phyloP scores from a whole-genome alignment of 2,797 vertebrate genomes.

The Apodemus agrarius region DNA sequence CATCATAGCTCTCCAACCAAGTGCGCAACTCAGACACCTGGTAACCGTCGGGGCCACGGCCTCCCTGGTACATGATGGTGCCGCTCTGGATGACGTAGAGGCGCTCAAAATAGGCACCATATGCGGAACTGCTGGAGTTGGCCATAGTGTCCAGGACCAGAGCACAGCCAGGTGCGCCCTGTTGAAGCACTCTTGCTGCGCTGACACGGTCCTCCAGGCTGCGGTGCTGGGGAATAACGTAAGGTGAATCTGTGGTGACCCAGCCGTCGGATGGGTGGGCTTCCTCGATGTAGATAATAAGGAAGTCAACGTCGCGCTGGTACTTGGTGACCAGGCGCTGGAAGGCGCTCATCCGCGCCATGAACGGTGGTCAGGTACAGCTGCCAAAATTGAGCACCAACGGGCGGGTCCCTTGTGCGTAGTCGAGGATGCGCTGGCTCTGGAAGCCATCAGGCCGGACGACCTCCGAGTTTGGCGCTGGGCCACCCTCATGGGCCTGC shows the following conservation, averaged over 20 bases:
- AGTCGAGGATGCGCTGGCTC: constrained; percentile 93
- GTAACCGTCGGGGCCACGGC: constrained; percentile 97
- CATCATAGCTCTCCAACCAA: constrained; percentile 95
- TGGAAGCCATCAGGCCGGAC: constrained; percentile 91
- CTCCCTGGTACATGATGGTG: constrained; percentile 96
- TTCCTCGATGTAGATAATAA: constrained; percentile 98
- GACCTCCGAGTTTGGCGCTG: constrained; percentile 97
- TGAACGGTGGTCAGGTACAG: constrained; percentile 99
- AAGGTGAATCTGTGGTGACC: constrained; percentile 97
- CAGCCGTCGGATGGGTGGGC: constrained; percentile 98
- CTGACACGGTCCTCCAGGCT: constrained; percentile 96
- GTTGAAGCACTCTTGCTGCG: constrained; percentile 93
- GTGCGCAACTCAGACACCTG: constrained; percentile 94
- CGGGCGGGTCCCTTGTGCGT: constrained; percentile 92
- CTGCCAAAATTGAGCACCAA: constrained; percentile 98
- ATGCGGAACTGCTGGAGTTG: constrained; percentile 97
- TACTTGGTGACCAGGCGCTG: constrained; percentile 95
- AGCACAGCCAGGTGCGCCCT: constrained; percentile 91
- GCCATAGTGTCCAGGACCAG: constrained; percentile 98
- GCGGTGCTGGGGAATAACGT: constrained; percentile 96
- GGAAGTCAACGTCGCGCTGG: constrained; percentile 95
- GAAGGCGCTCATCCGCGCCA: constrained; percentile 97
- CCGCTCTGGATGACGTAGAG: constrained; percentile 95
- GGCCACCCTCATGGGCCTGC: constrained; percentile 93
- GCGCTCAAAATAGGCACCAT: constrained; percentile 98